Conservation (phyloP, 2,113 vertebrate genomes). For the Cyanoderma ruficeps region DNA sequence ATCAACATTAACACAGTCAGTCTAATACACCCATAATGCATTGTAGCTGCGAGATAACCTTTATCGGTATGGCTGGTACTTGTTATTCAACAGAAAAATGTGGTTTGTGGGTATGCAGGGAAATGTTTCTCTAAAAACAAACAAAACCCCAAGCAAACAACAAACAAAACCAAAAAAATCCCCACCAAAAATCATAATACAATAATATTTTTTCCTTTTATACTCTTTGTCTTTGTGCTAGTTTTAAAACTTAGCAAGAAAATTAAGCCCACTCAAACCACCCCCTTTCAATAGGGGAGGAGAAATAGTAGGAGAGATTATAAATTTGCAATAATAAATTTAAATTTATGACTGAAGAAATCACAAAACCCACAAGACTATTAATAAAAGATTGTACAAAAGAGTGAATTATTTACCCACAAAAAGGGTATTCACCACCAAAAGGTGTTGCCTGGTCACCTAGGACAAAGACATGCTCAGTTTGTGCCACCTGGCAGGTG, state of each 20-base stretch:
- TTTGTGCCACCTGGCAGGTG: no score
- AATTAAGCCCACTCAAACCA: neutral
- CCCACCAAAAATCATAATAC: neutral
- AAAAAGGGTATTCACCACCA: neutral
- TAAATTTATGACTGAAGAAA: neutral
- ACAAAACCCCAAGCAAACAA: neutral
- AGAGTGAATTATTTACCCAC: neutral
- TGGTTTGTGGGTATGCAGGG: neutral
- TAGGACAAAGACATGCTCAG: neutral
- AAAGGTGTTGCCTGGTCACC: neutral
- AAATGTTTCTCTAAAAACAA: neutral
- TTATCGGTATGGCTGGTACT: neutral
- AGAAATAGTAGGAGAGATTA: neutral
- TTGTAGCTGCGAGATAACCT: neutral
- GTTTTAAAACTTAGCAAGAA: neutral
- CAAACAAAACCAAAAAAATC: neutral
- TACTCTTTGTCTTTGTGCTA: neutral
- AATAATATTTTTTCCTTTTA: neutral
- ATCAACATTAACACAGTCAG: neutral
- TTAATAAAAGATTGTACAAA: neutral
- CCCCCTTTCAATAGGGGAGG: neutral
- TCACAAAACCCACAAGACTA: accelerated
- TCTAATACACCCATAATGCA: neutral
- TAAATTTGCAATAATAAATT: neutral
- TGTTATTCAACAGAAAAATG: neutral